A percentile compares a stretch with the other conserved stretches of the same genome.
phyloP scores from a whole-genome alignment of 2,113 vertebrate species.

The Trematocara marginatum region DNA sequence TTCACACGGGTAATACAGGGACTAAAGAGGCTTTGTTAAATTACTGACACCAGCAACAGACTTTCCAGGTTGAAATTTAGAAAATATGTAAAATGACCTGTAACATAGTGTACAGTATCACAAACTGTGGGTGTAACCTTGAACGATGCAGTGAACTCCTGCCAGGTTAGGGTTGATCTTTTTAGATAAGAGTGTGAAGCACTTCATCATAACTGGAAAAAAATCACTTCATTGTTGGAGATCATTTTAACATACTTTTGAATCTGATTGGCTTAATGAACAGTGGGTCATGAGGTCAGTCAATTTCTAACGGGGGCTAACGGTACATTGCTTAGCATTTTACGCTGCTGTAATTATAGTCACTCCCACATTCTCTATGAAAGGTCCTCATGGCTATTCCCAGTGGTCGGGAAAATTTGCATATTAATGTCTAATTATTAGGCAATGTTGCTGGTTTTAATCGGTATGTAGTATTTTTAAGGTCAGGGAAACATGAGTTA shows the following conservation, averaged over 20 bases:
- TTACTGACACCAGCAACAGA: neutral
- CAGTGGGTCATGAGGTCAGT: neutral
- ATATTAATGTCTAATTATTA: neutral
- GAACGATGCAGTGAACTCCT: neutral
- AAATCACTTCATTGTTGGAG: neutral
- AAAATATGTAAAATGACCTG: neutral
- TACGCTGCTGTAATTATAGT: neutral
- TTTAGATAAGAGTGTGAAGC: neutral
- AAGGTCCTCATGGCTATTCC: neutral
- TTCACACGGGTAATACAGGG: neutral
- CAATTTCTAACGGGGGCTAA: neutral
- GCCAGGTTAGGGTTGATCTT: neutral
- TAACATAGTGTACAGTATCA: neutral
- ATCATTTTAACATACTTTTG: neutral
- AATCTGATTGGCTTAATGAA: neutral
- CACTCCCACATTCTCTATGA: neutral
- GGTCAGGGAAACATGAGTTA: neutral
- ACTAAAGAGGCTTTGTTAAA: neutral
- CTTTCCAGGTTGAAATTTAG: neutral
- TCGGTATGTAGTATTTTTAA: neutral
- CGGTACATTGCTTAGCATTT: neutral
- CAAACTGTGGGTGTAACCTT: neutral
- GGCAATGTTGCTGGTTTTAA: neutral
- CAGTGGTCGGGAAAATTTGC: neutral
- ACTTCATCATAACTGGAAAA: neutral